Base-by-base conservation (phyloP, 2,888 invertebrate species). In the Agyllia agylla region DNA sequence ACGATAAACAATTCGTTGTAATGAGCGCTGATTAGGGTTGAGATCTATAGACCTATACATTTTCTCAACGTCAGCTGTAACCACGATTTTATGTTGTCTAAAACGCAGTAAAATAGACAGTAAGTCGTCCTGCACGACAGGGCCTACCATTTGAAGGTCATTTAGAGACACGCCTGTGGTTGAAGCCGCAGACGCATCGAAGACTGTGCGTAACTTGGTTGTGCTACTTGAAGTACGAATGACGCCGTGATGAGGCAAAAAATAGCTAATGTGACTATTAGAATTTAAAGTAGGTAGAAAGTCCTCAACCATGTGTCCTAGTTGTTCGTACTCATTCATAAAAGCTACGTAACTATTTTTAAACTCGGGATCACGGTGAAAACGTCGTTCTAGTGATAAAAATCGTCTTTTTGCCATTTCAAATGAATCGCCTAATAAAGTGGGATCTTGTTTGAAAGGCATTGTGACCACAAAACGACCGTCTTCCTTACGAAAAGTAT, bases 381-480 rank as follows among this genome's bases (percentile, higher is more conserved):
- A 79, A 17, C 87, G 57, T 1, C 87, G 75, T 49, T 92, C 93
- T 30, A 94, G 33, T 2, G 90, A 90, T 6, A 91, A 86, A 81
- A 94, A 93, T 2, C 94, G 79, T 3, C 80, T 70, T 78, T 89
- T 92, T 0, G 94, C 94, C 79, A 87, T 90, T 9, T 24, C 5
- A n/a, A 87, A 93, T 0, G 94, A 94, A n/a, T 94, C 90, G 0
- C 94, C 94, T 83, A 93, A 70, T 0, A 31, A 33, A 11, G 73
- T 38, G 9, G 92, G 92, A 15, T 87, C 33, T 2, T 87, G 42
- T 33, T 92, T 92, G 13, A 94, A 64, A 6, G 94, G 94, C 15
- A 93, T 90, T 0, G 90, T 91, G 0, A 94, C 94, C 5, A 92
- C 73, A 87, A 94, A 93, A 1, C 87, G 85, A 24, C 94, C 94